Conservation (phyloP, 2,113 vertebrate species). For the Rattus rattus region DNA sequence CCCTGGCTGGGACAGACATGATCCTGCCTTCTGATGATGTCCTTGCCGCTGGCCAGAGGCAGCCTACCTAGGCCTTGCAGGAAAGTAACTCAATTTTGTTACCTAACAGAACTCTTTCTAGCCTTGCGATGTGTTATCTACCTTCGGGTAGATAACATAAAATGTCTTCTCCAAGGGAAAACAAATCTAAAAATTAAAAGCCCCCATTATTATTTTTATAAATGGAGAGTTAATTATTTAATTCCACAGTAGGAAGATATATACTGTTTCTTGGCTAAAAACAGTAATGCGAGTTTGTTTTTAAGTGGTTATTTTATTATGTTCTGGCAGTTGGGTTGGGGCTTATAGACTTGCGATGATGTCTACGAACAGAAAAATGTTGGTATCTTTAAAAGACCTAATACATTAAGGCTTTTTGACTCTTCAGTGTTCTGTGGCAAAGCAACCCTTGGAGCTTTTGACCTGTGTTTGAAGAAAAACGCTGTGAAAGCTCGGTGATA, state of each 20-base stretch:
- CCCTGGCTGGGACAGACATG: accelerated
- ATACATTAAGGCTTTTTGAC: not conserved
- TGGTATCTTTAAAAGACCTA: slow-evolving; percentile 33
- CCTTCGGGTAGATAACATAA: not conserved
- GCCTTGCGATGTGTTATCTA: not conserved
- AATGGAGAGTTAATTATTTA: not conserved
- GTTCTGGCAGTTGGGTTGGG: not conserved
- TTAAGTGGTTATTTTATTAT: not conserved
- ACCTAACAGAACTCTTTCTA: not conserved
- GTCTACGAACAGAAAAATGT: slow-evolving; percentile 3
- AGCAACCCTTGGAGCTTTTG: not conserved
- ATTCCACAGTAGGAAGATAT: not conserved
- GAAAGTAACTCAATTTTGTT: not conserved
- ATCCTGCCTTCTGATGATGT: not conserved
- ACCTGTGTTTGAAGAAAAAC: not conserved
- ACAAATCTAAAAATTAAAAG: slow-evolving; percentile 9
- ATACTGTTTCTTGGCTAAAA: slow-evolving; percentile 12
- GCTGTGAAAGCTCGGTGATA: not conserved
- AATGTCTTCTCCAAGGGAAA: not conserved
- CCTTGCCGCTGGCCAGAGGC: not conserved
- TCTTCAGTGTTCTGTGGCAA: not conserved
- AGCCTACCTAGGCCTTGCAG: not conserved
- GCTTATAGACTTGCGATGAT: not conserved
- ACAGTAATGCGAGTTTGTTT: not conserved
- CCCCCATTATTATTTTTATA: not conserved